A percentile compares a stretch with the other conserved stretches of the same genome.
Evolutionary conservation across 2,113 vertebrate species (phyloP).

Genomic region (Willisornis vidua): DNA sequence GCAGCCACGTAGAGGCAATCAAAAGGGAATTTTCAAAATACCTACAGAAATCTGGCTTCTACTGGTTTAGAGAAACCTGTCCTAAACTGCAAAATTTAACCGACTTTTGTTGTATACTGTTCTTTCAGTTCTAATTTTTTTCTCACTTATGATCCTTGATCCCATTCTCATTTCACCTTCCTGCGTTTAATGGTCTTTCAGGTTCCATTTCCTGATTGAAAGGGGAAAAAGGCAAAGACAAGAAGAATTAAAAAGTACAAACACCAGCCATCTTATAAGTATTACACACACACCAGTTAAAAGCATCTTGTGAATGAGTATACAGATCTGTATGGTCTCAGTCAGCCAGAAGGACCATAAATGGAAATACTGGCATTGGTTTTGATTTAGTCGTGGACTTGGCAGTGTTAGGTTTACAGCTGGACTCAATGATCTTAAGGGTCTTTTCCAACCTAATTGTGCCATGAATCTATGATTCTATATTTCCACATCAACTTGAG

Average conservation of each 20-base stretch:
- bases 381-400: neutral
- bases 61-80: neutral
- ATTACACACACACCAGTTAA: neutral
- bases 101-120: neutral
- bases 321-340: neutral
- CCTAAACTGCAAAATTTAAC: neutral
- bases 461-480: neutral
- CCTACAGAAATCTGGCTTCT: neutral
- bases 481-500: neutral
- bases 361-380: neutral
- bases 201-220: neutral
- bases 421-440: neutral
- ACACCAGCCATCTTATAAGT: neutral
- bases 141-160: neutral
- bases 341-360: neutral
- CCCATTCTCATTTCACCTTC: neutral
- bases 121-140: neutral
- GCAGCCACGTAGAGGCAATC: neutral
- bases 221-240: neutral
- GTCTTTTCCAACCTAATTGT: neutral
- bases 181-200: neutral
- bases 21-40: neutral
- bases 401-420: neutral
- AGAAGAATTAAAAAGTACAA: neutral
- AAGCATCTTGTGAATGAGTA: neutral